Evolutionary conservation across 2,113 vertebrate genomes (phyloP), one percentile per base, ranked within the genome.

Genomic region (Ibidorhyncha struthersii): DNA sequence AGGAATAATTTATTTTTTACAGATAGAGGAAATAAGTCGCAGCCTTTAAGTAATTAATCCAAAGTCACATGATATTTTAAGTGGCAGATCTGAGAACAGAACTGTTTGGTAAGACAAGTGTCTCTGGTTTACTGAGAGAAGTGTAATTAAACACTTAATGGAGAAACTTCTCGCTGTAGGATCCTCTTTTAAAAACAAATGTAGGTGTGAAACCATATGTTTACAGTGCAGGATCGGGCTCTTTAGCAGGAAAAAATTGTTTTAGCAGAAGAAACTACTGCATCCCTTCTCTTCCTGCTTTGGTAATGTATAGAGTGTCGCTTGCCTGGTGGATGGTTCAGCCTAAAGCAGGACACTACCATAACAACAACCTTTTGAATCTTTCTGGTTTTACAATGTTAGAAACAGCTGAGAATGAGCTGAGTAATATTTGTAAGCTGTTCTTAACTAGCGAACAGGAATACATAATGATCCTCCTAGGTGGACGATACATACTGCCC

Each of bases 341-440:
- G 45, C 18, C 17, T 9, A 45, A 45, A 19, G 17, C 45, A 19
- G 17, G 45, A 45, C 45, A 19, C 45, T 96, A 55, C 49, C 70
- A 81, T 56, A 97, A 92, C 43, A 95, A 90, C 19, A 83, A 92
- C 47, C 47, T 93, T 96, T 94, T 85, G 91, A 93, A 95, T 80
- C 72, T 94, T 98, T 56, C 89, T 65, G n/a, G 47, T 80, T 97
- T 92, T 91, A 65, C 1, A 25, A 14, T 74, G 91, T 82, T 89
- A 93, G 90, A 96, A 97, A 92, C 34, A 95, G 38, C 29, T 59
- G 82, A 95, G 62, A 97, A 96, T 69, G 78, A 97, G 94, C 74
- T 43, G 86, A 95, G 45, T 50, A 45, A 55, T 95, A 92, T 95
- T 93, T 96, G 69, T 93, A 93, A 97, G 86, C 41, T 97, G 94